Conservation (phyloP, 37 sponge, comb jelly and placozoan species). For the Crambe crambe region DNA sequence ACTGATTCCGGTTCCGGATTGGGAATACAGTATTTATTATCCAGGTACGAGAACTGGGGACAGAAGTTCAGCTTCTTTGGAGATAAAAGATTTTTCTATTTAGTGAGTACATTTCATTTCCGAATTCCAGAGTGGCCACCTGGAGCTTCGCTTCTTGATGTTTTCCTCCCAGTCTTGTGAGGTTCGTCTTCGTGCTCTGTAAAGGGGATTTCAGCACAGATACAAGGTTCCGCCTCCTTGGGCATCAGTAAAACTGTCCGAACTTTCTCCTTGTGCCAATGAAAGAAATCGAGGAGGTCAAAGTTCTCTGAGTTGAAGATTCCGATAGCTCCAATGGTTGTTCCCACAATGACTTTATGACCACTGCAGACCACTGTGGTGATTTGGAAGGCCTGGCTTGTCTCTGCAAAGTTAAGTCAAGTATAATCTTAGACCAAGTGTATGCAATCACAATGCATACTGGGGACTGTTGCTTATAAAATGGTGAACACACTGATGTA, state of each 20-base stretch:
- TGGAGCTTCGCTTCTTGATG: too few relatives aligned
- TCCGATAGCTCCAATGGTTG: conserved; percentile 33
- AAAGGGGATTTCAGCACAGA: conserved; percentile 65
- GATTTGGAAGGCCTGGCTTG: conserved; percentile 15
- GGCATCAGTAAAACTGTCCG: conserved; percentile 62
- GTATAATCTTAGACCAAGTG: too few relatives aligned
- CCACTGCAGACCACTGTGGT: conserved; percentile 25
- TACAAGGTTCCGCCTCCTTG: conserved; percentile 31
- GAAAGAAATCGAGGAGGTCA: neutral
- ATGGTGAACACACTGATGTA: too few relatives aligned
- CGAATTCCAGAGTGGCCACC: too few relatives aligned
- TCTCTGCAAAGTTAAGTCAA: conserved; percentile 17
- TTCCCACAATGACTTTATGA: conserved; percentile 39
- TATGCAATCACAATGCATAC: too few relatives aligned
- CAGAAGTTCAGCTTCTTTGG: neutral
- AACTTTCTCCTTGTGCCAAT: conserved; percentile 59
- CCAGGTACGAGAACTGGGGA: neutral
- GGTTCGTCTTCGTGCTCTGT: conserved; percentile 10
- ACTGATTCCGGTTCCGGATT: conserved; percentile 32
- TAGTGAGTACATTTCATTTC: too few relatives aligned
- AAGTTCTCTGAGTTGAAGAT: conserved; percentile 34
- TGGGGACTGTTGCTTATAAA: too few relatives aligned
- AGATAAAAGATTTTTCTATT: neutral
- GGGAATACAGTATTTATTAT: conserved; percentile 3
- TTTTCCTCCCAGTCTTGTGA: neutral